These are phyloP conservation scores for Cryptoblepharus egeriae DNA, from an alignment of 2,797 vertebrate genomes.

Conservation along the genomic window DNA sequence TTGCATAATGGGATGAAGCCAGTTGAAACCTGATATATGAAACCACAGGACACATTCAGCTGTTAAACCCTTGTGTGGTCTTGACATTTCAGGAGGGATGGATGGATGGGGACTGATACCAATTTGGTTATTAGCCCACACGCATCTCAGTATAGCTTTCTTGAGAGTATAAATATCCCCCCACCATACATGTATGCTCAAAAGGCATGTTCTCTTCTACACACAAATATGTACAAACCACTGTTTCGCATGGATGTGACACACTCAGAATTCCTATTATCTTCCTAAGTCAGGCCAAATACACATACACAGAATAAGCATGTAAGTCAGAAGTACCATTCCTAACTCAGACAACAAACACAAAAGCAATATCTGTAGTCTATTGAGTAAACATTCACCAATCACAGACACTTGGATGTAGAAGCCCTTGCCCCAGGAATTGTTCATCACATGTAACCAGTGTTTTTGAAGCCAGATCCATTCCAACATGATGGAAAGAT, in stretches of 20 bases:
- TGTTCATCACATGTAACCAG: background rate
- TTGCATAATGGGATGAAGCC: conserved; percentile 30
- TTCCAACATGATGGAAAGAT: background rate
- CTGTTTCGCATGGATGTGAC: background rate
- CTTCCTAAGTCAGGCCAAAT: background rate
- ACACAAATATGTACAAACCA: too few relatives aligned
- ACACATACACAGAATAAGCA: background rate
- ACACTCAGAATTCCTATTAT: background rate
- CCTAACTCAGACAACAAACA: background rate
- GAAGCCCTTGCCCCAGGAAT: background rate
- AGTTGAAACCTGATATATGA: conserved; percentile 20
- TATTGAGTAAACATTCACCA: background rate
- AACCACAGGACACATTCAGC: conserved; percentile 20
- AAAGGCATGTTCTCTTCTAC: too few relatives aligned
- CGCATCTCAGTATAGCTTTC: background rate
- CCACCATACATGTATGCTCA: too few relatives aligned
- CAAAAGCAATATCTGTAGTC: background rate
- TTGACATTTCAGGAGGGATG: too few relatives aligned
- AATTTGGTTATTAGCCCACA: background rate
- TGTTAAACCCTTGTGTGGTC: background rate
- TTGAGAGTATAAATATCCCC: background rate
- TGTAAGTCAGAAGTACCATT: background rate
- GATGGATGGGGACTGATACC: background rate
- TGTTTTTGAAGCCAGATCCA: too few relatives aligned
- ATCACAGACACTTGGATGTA: background rate